Percentiles rank a stretch among this genome's conserved stretches.
Evolutionary conservation across 2,797 vertebrate genomes (phyloP).

Genomic region (Erithacus rubecula): DNA sequence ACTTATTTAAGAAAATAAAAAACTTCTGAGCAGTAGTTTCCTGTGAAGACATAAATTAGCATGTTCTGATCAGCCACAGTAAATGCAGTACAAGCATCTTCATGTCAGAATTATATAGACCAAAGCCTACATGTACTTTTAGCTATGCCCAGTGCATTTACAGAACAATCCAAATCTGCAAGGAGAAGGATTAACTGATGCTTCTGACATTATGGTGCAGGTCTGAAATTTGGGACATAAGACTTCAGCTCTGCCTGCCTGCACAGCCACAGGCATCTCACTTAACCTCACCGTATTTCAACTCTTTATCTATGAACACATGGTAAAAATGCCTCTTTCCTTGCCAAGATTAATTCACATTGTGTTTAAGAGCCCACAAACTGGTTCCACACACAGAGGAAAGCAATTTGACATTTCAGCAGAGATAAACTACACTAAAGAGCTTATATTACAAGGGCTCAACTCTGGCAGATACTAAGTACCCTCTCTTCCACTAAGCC

Average conservation of each 20-base stretch:
- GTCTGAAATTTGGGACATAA: neutral
- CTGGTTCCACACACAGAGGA: neutral
- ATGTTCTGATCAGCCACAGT: neutral
- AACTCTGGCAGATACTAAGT: neutral
- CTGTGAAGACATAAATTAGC: slow-evolving; percentile 38
- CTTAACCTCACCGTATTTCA: neutral
- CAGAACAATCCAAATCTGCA: neutral
- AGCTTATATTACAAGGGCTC: slow-evolving; percentile 22
- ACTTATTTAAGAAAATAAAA: slow-evolving; percentile 64
- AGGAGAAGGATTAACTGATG: neutral
- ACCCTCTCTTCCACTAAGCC: neutral
- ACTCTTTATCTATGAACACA: neutral
- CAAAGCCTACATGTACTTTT: neutral
- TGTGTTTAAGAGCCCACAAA: neutral
- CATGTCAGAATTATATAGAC: neutral
- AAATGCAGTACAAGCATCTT: neutral
- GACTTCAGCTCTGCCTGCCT: neutral
- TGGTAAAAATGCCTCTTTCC: neutral
- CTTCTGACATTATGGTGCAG: neutral
- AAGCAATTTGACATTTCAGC: slow-evolving; percentile 26
- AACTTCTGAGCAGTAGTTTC: slow-evolving; percentile 42
- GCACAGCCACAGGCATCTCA: neutral
- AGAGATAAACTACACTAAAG: slow-evolving; percentile 21
- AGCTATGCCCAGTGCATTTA: neutral
- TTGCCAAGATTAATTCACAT: neutral